Conservation (phyloP, 2,888 invertebrate species). For the Diarsia rubi region DNA sequence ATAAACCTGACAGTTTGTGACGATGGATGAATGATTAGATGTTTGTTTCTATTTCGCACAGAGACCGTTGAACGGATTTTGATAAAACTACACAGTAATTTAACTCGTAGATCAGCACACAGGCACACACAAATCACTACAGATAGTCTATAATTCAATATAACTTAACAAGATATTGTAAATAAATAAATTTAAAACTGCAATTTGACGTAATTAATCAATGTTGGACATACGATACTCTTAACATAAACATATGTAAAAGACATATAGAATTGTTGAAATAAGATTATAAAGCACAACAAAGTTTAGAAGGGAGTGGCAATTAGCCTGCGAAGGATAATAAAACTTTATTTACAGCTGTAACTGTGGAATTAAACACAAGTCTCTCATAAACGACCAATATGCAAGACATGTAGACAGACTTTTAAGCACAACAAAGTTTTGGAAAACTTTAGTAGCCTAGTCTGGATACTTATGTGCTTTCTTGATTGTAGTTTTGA, state of each 20-base stretch:
- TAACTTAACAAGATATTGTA: no score
- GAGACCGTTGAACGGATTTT: no score
- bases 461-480: neutral
- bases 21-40: no score
- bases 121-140: no score
- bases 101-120: no score
- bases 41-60: no score
- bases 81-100: no score
- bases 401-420: neutral
- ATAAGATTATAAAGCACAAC: neutral
- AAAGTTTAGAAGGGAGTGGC: neutral
- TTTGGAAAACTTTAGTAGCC: neutral
- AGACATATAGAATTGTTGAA: neutral
- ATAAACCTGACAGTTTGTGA: no score
- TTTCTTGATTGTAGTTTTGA: slow-evolving; percentile 6
- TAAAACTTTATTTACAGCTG: neutral
- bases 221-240: neutral
- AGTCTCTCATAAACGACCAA: neutral
- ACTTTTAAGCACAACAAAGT: neutral
- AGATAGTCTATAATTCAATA: no score
- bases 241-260: neutral
- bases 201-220: no score
- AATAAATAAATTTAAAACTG: no score
- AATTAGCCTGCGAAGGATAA: neutral
- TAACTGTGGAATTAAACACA: neutral